A percentile compares a stretch with the other conserved stretches of the same genome.
Evolutionary conservation across 2,113 vertebrate genomes (phyloP).

Genomic region (Falco punctatus): DNA sequence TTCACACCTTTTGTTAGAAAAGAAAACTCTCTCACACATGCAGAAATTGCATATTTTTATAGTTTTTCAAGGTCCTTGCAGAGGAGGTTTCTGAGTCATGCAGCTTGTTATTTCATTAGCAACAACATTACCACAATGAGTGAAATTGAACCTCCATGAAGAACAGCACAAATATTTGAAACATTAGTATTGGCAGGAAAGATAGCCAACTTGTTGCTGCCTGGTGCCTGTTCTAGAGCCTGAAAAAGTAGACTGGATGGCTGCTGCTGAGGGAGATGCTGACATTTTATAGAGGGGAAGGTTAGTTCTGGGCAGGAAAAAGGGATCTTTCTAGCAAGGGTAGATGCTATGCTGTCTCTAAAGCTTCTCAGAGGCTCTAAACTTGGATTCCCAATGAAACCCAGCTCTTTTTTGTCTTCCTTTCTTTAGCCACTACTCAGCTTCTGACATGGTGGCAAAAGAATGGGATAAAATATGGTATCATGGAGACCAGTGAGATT

Average conservation of each 20-base stretch:
- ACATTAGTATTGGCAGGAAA: not conserved
- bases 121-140: not conserved
- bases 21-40: not conserved
- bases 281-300: not conserved
- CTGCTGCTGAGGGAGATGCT: not conserved
- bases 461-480: not conserved
- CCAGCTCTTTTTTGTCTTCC: not conserved
- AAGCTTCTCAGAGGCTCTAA: not conserved
- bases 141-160: not conserved
- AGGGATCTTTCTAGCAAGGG: not conserved
- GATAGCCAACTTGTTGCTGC: not conserved
- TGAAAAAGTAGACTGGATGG: not conserved
- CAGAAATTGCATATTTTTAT: not conserved
- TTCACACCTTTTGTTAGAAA: not conserved
- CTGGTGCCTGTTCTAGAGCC: not conserved
- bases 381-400: not conserved
- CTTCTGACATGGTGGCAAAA: not conserved
- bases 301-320: not conserved
- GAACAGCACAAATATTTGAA: slow-evolving; percentile 18
- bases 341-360: not conserved
- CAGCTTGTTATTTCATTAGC: not conserved
- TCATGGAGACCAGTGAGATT: not conserved
- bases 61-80: not conserved
- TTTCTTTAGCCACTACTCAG: not conserved
- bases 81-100: slow-evolving; percentile 5